phyloP scores from a whole-genome alignment of 2,113 vertebrate genomes.

The Cyphomyrus discorhynchus region DNA sequence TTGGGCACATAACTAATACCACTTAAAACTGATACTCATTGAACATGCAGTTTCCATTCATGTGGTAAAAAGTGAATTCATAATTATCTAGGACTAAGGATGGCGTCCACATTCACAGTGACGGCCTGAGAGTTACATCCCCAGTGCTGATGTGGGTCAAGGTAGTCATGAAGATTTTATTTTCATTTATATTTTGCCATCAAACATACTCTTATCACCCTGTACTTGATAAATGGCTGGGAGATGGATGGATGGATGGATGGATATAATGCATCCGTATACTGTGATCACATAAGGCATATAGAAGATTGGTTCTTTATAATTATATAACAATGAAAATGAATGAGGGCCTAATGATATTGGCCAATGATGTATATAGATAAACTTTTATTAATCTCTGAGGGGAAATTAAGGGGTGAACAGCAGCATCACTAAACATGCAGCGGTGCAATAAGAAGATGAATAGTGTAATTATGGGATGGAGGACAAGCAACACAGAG shows the following conservation, averaged over 20 bases:
- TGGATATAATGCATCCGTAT: background rate
- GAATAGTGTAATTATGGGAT: background rate
- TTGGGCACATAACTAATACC: background rate
- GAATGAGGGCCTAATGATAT: background rate
- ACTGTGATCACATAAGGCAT: background rate
- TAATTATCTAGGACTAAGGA: slow-evolving; percentile 72
- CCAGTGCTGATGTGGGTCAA: slow-evolving; percentile 94
- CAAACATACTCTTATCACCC: background rate
- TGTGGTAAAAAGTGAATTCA: background rate
- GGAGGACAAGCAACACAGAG: background rate
- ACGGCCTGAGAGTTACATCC: slow-evolving; percentile 81
- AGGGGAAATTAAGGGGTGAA: background rate
- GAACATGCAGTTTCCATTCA: background rate
- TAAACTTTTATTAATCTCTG: background rate
- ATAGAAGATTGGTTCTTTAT: background rate
- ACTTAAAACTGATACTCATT: background rate
- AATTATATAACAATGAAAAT: background rate
- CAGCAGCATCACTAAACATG: background rate
- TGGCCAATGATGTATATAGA: background rate
- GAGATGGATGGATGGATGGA: background rate
- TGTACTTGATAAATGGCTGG: background rate
- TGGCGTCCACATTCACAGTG: slow-evolving; percentile 73
- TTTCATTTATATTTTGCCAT: background rate
- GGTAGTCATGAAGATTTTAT: slow-evolving; percentile 54
- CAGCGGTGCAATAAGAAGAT: background rate